Evolutionary conservation across 2,797 vertebrate species (phyloP), one percentile per base, ranked within the genome.

Genomic region (Myoxocephalus aenaeus): DNA sequence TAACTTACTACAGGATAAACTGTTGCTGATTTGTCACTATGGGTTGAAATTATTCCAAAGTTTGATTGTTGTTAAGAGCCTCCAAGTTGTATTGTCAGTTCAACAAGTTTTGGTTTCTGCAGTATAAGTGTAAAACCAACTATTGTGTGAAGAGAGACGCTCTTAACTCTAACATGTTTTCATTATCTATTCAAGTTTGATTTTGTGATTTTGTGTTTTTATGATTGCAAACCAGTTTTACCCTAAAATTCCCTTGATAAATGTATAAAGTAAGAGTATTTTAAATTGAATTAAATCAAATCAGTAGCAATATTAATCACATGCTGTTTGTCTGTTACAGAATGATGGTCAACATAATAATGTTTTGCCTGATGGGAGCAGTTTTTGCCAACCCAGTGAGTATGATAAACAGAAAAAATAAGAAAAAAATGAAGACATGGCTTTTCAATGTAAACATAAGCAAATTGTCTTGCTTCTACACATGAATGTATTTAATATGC

Each of bases 341-440:
- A 86, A 95, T 96, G 95, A 94, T 90, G 84, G n/a, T 71, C 17
- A 56, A 44, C 32, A 68, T 94, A 2, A 53, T 95, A 63, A 85
- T 82, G 14, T 73, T 94, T 80, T 95, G 79, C 79, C 87, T 95
- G 70, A 81, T 95, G 75, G 93, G 92, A 86, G 86, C 89, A 61
- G 83, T 90, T 76, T 85, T 82, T 77, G 82, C 94, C 46, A 94
- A 90, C 59, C 94, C 95, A n/a, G 95, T 96, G 77, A 94, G 94
- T 94, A 80, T 53, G 6, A 64, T 14, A 17, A 56, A 56, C 12
- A 29, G 38, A 40, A 40, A 42, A 25, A 70, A 56, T 11, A 36
- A 3, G n/a, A n/a, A 56, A 59, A 53, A 2, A 58, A 20, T 48
- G 17, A n/a, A 38, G 2, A 4, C 5, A 11, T 22, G 12, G 22